Conservation (phyloP, 2,888 invertebrate species). For the Torymus auratus region DNA sequence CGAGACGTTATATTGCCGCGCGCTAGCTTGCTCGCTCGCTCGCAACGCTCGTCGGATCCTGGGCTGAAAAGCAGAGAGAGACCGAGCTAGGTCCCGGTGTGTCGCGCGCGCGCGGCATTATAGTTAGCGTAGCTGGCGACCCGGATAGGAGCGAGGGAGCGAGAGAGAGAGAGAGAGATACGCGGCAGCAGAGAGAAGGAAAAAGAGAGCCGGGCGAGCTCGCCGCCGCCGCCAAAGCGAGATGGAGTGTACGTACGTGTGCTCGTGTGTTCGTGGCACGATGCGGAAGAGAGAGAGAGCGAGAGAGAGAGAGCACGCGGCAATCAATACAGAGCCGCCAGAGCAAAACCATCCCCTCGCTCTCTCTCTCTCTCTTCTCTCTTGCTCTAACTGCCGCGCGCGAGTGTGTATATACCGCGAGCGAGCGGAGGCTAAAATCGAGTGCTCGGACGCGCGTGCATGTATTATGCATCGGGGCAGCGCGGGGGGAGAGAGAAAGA, state of each 20-base stretch:
- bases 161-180: slow-evolving; percentile 54
- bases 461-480: not conserved
- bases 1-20: too few relatives aligned
- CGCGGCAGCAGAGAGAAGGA: slow-evolving; percentile 54
- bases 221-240: too few relatives aligned
- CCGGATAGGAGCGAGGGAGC: slow-evolving; percentile 39
- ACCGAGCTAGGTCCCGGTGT: slow-evolving; percentile 3
- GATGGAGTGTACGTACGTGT: too few relatives aligned
- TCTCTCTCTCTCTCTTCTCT: slow-evolving; percentile 26
- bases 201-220: too few relatives aligned
- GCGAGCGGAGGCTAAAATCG: slow-evolving; percentile 18
- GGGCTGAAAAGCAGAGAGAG: not conserved
- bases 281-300: slow-evolving; percentile 64
- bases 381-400: not conserved
- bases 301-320: slow-evolving; percentile 60
- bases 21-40: too few relatives aligned
- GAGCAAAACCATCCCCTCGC: slow-evolving; percentile 73
- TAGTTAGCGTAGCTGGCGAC: slow-evolving; percentile 38
- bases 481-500: not conserved
- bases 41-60: too few relatives aligned
- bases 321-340: slow-evolving; percentile 75
- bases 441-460: slow-evolving; percentile 15
- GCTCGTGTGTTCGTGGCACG: slow-evolving; percentile 49
- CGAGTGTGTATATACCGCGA: not conserved
- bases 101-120: slow-evolving; percentile 10